phyloP scores from a whole-genome alignment of 2,113 vertebrate species.

The Salminus brasiliensis region DNA sequence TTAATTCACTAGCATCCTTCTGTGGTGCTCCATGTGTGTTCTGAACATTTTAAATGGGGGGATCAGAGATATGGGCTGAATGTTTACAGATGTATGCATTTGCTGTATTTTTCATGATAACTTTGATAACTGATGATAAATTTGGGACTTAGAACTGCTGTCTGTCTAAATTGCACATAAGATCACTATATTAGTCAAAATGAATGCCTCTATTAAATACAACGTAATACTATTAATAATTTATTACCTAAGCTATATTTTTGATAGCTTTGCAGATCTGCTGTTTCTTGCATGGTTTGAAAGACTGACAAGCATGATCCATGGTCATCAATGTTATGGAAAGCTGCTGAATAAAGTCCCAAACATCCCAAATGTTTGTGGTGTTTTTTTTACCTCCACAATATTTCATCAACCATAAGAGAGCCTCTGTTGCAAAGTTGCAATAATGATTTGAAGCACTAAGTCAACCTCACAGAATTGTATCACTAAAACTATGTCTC shows the following conservation, averaged over 20 bases:
- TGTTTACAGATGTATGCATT: not conserved
- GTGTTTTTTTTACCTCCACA: not conserved
- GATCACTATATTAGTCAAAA: not conserved
- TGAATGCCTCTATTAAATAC: not conserved
- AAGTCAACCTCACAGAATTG: too few species aligned
- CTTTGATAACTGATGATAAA: not conserved
- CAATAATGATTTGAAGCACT: not conserved
- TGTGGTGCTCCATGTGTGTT: not conserved
- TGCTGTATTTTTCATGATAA: not conserved
- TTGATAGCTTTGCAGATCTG: not conserved
- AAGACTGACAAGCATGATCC: not conserved
- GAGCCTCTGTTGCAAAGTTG: not conserved
- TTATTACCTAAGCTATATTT: not conserved
- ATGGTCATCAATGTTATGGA: not conserved
- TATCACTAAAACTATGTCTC: too few species aligned
- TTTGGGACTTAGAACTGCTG: not conserved
- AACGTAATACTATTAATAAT: not conserved
- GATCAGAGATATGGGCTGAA: not conserved
- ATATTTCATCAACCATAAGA: too few species aligned
- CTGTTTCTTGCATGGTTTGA: not conserved
- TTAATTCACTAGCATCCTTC: not conserved
- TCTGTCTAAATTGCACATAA: not conserved
- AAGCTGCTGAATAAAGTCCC: constrained; percentile 23
- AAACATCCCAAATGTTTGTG: not conserved
- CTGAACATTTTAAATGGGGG: not conserved